phyloP scores from a whole-genome alignment of 2,888 invertebrate genomes.

The Lepetodrilus schrolli region DNA sequence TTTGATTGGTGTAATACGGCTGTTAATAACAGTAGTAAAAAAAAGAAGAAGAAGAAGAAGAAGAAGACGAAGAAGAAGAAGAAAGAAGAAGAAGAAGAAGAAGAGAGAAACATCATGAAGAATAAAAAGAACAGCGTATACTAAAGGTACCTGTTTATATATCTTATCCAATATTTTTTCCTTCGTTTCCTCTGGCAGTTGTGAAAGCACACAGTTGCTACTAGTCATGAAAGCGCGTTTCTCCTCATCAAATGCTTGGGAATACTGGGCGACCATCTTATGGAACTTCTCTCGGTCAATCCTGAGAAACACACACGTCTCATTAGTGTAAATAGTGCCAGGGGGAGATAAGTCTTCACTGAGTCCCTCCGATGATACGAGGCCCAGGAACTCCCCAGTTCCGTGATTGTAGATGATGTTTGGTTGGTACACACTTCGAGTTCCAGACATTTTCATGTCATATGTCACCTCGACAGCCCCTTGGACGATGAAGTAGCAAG shows the following conservation, averaged over 20 bases:
- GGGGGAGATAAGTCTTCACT: slow-evolving; percentile 64
- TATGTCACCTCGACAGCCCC: slow-evolving; percentile 67
- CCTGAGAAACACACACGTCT: slow-evolving; percentile 58
- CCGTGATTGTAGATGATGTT: slow-evolving; percentile 68
- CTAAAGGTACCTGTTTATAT: slow-evolving; percentile 62
- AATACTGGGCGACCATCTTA: slow-evolving; percentile 45
- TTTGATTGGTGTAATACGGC: no score
- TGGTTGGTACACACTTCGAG: slow-evolving; percentile 62
- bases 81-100: no score
- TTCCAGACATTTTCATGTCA: slow-evolving; percentile 51
- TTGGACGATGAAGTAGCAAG: slow-evolving; percentile 63
- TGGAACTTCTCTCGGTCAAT: slow-evolving; percentile 63
- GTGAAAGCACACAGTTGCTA: slow-evolving; percentile 46
- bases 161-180: slow-evolving; percentile 59
- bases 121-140: no score
- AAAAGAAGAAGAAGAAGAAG: no score
- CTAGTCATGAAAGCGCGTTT: slow-evolving; percentile 50
- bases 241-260: slow-evolving; percentile 43
- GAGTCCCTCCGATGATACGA: slow-evolving; percentile 60
- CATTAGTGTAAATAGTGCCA: slow-evolving; percentile 62
- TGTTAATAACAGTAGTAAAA: no score
- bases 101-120: no score
- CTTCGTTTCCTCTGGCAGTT: slow-evolving; percentile 51
- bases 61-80: no score
- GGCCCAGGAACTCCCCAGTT: slow-evolving; percentile 64